A percentile compares a stretch with the other conserved stretches of the same genome.
Evolutionary conservation across 2,888 invertebrate species (phyloP).

Genomic region (Himalopsyche kuldschensis): DNA sequence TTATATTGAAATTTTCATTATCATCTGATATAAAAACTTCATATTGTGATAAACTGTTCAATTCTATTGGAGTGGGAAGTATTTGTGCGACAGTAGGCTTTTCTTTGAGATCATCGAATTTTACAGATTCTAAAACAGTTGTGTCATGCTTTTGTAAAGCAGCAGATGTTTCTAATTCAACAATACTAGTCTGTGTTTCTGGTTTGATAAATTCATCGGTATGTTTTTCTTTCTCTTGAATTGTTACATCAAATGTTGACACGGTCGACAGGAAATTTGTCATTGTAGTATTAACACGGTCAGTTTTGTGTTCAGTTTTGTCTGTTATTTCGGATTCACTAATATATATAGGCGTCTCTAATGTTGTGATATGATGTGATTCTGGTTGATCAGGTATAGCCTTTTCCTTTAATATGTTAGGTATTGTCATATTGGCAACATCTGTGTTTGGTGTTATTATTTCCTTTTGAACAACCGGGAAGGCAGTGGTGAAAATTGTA

Average conservation of each 20-base stretch:
- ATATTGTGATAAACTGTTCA: conserved; percentile 44
- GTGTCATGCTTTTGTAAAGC: conserved; percentile 49
- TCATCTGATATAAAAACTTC: conserved; percentile 41
- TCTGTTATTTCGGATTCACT: conserved; percentile 42
- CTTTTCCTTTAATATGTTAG: conserved; percentile 48
- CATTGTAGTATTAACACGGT: conserved; percentile 51
- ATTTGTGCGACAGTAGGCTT: background rate
- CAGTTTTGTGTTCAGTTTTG: conserved; percentile 42
- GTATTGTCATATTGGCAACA: conserved; percentile 40
- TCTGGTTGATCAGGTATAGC: conserved; percentile 51
- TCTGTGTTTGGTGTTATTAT: conserved; percentile 42
- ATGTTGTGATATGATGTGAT: conserved; percentile 35
- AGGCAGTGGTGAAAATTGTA: conserved; percentile 40
- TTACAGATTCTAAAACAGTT: conserved; percentile 49
- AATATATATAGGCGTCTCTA: conserved; percentile 37
- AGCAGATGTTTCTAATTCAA: conserved; percentile 47
- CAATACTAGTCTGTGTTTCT: conserved; percentile 46
- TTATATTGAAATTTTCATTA: conserved; percentile 23
- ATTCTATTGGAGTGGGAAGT: conserved; percentile 27
- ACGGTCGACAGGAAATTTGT: conserved; percentile 49
- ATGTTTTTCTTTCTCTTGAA: conserved; percentile 51
- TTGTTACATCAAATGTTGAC: conserved; percentile 48
- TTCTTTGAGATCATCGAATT: conserved; percentile 38
- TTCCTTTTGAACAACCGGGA: conserved; percentile 41
- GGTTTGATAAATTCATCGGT: conserved; percentile 44